Evolutionary conservation across 1,140 invertebrate genomes (phyloP).

Genomic region (Dryas iulia): DNA sequence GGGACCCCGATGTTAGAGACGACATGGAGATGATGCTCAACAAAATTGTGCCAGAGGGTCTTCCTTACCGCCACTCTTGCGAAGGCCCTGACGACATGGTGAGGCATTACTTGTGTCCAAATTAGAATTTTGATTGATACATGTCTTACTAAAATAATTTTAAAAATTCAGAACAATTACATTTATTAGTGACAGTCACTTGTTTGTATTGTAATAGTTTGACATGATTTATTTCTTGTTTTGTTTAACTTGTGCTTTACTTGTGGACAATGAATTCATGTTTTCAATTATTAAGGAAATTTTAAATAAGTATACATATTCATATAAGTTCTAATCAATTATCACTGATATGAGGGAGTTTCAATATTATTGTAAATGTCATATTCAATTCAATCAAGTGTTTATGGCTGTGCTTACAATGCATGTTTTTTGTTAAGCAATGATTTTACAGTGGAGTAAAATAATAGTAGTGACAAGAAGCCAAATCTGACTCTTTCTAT

Average conservation of each 20-base stretch:
- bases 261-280: not conserved
- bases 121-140: not conserved
- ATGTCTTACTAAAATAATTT: not conserved
- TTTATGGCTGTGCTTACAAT: not conserved
- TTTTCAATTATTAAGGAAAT: not conserved
- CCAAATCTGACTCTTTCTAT: not conserved
- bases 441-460: not conserved
- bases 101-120: conserved; percentile 50
- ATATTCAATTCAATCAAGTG: not conserved
- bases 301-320: not conserved
- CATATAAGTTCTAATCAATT: not conserved
- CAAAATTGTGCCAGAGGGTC: conserved; percentile 98
- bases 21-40: conserved; percentile 99
- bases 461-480: not conserved
- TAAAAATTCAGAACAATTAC: not conserved
- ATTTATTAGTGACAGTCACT: conserved; percentile 12
- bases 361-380: not conserved
- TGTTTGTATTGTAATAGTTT: conserved; percentile 11
- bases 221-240: conserved; percentile 13
- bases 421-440: not conserved
- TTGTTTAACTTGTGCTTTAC: conserved; percentile 11
- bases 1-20: conserved; percentile 97
- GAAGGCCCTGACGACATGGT: conserved; percentile 99
- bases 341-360: too few relatives aligned
- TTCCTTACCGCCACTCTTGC: conserved; percentile 96